Conservation (phyloP, 1,140 invertebrate genomes). For the Drosophila lacteicornis region DNA sequence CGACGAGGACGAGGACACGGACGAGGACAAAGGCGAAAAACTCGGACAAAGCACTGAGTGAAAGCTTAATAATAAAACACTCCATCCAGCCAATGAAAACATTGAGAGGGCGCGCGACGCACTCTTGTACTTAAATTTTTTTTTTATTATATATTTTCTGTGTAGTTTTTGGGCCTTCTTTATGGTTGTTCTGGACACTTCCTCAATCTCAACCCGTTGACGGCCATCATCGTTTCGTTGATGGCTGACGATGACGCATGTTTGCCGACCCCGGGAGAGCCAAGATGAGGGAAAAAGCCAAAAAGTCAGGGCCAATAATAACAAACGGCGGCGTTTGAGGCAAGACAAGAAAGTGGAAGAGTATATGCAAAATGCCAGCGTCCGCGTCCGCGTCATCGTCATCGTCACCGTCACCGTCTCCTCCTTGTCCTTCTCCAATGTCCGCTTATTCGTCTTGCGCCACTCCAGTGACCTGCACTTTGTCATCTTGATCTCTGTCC, state of each 20-base stretch:
- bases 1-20: not conserved
- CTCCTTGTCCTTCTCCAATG: slow-evolving; percentile 1
- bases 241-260: slow-evolving; percentile 33
- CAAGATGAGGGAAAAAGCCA: slow-evolving; percentile 13
- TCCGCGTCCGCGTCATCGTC: not conserved
- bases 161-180: slow-evolving; percentile 11
- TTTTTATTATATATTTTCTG: slow-evolving; percentile 21
- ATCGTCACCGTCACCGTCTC: not conserved
- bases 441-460: slow-evolving; percentile 30
- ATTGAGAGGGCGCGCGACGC: slow-evolving; percentile 12
- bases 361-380: slow-evolving; percentile 43
- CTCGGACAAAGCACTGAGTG: slow-evolving; percentile 18
- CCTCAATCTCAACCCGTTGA: slow-evolving; percentile 32
- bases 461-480: slow-evolving; percentile 67
- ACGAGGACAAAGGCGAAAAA: slow-evolving; percentile 8
- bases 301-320: slow-evolving; percentile 21
- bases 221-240: slow-evolving; percentile 1
- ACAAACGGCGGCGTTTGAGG: slow-evolving; percentile 13
- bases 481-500: slow-evolving; percentile 70
- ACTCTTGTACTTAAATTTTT: slow-evolving; percentile 51
- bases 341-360: slow-evolving; percentile 8
- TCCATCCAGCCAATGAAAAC: slow-evolving; percentile 19
- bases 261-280: slow-evolving; percentile 14
- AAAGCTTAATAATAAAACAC: slow-evolving; percentile 64
- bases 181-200: slow-evolving; percentile 7